Conservation (phyloP, 2,797 vertebrate genomes). For the Harpagifer antarcticus region DNA sequence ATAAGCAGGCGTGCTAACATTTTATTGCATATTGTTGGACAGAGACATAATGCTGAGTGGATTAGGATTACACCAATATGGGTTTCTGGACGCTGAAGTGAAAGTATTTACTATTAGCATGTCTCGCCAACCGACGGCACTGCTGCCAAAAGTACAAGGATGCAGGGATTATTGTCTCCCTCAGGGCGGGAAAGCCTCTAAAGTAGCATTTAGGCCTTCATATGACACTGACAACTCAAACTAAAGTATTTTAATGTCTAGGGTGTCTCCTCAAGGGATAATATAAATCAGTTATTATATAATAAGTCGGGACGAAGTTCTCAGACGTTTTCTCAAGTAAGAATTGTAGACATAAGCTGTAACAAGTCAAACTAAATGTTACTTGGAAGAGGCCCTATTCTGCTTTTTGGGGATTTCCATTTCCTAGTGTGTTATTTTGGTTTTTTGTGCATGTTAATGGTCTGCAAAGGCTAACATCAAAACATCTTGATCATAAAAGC, state of each 20-base stretch:
- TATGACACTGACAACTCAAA: not conserved
- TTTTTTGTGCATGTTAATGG: too few species aligned
- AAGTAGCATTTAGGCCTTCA: constrained; percentile 31
- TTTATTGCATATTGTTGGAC: not conserved
- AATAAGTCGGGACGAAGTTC: not conserved
- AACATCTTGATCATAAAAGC: too few species aligned
- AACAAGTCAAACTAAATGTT: too few species aligned
- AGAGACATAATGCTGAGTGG: constrained; percentile 11
- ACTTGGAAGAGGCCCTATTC: too few species aligned
- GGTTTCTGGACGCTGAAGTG: constrained; percentile 20
- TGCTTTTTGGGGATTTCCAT: too few species aligned
- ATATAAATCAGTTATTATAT: not conserved
- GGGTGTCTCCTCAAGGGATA: not conserved
- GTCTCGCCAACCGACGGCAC: not conserved
- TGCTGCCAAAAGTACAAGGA: constrained; percentile 13
- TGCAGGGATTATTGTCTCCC: constrained; percentile 28
- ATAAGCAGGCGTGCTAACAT: not conserved
- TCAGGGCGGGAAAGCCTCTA: constrained; percentile 17
- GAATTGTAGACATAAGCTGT: too few species aligned
- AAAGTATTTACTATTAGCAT: constrained; percentile 28
- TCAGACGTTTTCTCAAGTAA: too few species aligned
- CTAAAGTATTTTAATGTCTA: not conserved
- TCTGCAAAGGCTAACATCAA: too few species aligned
- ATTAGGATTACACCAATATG: constrained; percentile 38
- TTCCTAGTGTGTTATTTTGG: too few species aligned